Conservation (phyloP, 2,888 invertebrate species). For the Esperia sulphurella region DNA sequence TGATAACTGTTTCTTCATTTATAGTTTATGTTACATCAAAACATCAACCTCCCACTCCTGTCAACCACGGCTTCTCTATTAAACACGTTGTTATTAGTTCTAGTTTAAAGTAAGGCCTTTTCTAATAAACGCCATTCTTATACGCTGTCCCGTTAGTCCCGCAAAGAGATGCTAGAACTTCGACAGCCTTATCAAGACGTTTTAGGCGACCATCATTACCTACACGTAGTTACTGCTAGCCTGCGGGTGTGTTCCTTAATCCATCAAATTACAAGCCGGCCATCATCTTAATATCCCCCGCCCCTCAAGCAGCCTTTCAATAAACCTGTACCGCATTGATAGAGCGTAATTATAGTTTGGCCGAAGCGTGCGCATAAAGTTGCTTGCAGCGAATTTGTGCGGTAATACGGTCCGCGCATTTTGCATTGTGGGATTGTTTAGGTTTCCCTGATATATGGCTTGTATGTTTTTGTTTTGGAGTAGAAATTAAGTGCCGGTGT, state of each 20-base stretch:
- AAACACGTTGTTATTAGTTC: too few relatives aligned
- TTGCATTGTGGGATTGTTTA: conserved; percentile 58
- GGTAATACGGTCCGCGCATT: conserved; percentile 40
- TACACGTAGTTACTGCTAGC: conserved; percentile 44
- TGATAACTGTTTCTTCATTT: too few relatives aligned
- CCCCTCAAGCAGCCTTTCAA: conserved; percentile 70
- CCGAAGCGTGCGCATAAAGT: conserved; percentile 39
- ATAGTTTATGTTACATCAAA: too few relatives aligned
- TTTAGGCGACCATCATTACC: conserved; percentile 63
- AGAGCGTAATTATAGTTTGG: conserved; percentile 70
- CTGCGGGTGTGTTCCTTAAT: conserved; percentile 71
- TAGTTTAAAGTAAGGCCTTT: background rate
- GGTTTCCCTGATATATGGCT: conserved; percentile 22
- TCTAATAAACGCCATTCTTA: background rate
- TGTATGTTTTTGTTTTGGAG: too few relatives aligned
- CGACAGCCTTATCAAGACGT: conserved; percentile 14
- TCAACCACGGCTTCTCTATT: too few relatives aligned
- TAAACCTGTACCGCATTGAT: conserved; percentile 74
- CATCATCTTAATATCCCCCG: conserved; percentile 75
- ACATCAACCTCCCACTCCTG: too few relatives aligned
- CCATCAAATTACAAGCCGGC: conserved; percentile 75
- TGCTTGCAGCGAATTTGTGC: conserved; percentile 57
- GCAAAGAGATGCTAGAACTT: background rate
- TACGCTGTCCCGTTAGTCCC: background rate
- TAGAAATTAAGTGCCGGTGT: too few relatives aligned